These are phyloP conservation scores for Heterotis niloticus DNA, from an alignment of 2,113 vertebrate species.

Conservation along the genomic window DNA sequence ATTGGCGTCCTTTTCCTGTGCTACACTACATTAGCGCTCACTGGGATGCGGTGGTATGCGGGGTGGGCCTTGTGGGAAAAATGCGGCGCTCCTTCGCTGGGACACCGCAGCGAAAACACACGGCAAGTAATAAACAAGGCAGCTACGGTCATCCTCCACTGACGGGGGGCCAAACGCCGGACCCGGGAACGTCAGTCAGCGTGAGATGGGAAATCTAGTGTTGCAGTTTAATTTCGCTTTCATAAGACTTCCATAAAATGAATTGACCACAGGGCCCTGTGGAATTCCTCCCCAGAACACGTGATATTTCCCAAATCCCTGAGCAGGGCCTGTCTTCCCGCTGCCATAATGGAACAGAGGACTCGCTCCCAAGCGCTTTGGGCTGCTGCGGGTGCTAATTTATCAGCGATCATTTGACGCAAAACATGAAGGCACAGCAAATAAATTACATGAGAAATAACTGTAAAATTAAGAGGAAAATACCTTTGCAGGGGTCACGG, in stretches of 20 bases:
- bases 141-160: not conserved
- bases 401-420: constrained; percentile 10
- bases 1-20: constrained; percentile 41
- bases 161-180: not conserved
- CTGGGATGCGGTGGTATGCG: constrained; percentile 4
- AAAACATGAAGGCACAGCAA: constrained; percentile 20
- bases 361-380: not conserved
- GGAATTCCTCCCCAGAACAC: not conserved
- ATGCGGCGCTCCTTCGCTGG: not conserved
- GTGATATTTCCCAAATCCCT: not conserved
- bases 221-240: not conserved
- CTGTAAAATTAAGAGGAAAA: constrained; percentile 5
- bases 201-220: no score
- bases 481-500: not conserved
- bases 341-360: not conserved
- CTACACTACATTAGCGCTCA: constrained; percentile 46
- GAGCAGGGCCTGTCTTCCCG: not conserved
- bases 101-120: not conserved
- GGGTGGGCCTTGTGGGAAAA: not conserved
- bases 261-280: not conserved
- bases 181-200: no score
- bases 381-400: constrained; percentile 4
- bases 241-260: not conserved
- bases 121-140: not conserved
- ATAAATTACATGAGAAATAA: constrained; percentile 23